phyloP scores from a whole-genome alignment of 2,113 vertebrate species.

The Dolichotis patagonum region DNA sequence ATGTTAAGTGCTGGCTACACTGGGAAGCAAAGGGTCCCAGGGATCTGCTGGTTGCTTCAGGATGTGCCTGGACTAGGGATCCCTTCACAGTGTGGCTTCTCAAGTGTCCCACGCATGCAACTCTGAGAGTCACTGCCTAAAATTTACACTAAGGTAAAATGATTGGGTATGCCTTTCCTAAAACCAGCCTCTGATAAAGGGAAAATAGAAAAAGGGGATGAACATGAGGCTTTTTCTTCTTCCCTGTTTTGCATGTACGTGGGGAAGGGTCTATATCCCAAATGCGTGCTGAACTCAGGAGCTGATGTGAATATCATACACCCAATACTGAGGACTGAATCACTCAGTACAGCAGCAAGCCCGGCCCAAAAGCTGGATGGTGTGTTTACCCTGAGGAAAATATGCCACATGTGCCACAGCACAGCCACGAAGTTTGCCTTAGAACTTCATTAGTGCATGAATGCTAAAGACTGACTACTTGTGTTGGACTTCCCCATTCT shows the following conservation, averaged over 20 bases:
- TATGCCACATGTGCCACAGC: background rate
- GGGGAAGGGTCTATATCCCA: rapidly evolving
- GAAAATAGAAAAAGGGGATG: background rate
- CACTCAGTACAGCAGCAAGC: background rate
- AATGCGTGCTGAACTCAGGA: background rate
- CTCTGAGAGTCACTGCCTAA: background rate
- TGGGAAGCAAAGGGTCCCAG: background rate
- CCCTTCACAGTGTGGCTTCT: background rate
- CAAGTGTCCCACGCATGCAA: background rate
- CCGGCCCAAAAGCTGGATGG: background rate
- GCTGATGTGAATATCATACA: background rate
- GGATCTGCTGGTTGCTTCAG: background rate
- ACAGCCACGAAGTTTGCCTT: background rate
- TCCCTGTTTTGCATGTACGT: background rate
- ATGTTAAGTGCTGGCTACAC: too few relatives aligned
- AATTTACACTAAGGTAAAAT: background rate
- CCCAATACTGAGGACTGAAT: background rate
- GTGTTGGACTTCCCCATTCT: background rate
- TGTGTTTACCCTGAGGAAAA: background rate
- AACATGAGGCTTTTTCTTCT: background rate
- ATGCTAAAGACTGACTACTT: background rate
- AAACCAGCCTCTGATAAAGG: background rate
- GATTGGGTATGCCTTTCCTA: background rate
- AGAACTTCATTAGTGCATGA: background rate
- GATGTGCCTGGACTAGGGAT: background rate